These are phyloP conservation scores for Periophthalmus modestus DNA, from an alignment of 2,113 vertebrate species.

Conservation along the genomic window DNA sequence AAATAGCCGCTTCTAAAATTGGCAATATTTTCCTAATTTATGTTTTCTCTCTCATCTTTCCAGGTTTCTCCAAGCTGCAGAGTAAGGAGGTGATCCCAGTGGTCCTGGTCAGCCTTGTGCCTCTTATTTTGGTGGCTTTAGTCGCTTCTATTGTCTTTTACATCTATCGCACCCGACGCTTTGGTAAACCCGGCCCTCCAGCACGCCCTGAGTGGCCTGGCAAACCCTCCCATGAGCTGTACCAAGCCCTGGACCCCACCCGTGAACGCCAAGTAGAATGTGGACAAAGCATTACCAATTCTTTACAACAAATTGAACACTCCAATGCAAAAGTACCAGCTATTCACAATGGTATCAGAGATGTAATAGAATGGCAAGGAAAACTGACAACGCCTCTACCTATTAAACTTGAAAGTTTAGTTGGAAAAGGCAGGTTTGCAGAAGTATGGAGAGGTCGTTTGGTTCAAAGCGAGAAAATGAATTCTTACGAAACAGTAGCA, in stretches of 20 bases:
- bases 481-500: slow-evolving; percentile 77
- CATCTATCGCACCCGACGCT: slow-evolving; percentile 80
- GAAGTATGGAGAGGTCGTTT: slow-evolving; percentile 86
- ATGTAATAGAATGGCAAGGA: slow-evolving; percentile 35
- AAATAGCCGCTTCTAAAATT: too few relatives aligned
- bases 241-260: slow-evolving; percentile 55
- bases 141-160: slow-evolving; percentile 81
- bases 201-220: slow-evolving; percentile 75
- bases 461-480: slow-evolving; percentile 69
- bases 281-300: background rate
- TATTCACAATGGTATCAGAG: slow-evolving; percentile 53
- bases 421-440: slow-evolving; percentile 87
- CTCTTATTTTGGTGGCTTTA: slow-evolving; percentile 80
- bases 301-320: slow-evolving; percentile 28
- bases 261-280: slow-evolving; percentile 26
- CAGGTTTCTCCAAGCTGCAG: slow-evolving; percentile 84
- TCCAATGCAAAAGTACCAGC: slow-evolving; percentile 62
- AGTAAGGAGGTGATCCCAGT: slow-evolving; percentile 86
- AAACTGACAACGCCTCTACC: slow-evolving; percentile 77
- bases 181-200: slow-evolving; percentile 67
- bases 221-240: slow-evolving; percentile 64
- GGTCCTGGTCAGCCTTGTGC: slow-evolving; percentile 86
- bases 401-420: slow-evolving; percentile 83
- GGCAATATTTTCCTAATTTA: background rate
- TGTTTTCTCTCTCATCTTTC: background rate